A percentile compares a stretch with the other conserved stretches of the same genome.
phyloP scores from a whole-genome alignment of 2,888 invertebrate genomes.

The Alviniconcha strummeri region DNA sequence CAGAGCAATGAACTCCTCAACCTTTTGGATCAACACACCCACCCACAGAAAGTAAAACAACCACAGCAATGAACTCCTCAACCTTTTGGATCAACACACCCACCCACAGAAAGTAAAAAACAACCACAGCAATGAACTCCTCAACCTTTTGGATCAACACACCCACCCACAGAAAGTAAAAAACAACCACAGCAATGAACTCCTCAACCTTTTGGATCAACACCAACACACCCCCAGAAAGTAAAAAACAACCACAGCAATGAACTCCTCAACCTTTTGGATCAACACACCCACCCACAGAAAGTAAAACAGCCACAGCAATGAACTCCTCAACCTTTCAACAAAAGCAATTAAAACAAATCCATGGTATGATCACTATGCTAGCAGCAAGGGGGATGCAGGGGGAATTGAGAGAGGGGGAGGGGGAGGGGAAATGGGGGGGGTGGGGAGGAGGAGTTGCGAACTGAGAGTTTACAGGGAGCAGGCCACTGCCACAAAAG shows the following conservation, averaged over 20 bases:
- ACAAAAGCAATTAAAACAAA: neutral
- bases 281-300: neutral
- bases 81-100: neutral
- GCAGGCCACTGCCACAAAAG: no score
- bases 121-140: slow-evolving; percentile 84
- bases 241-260: slow-evolving; percentile 80
- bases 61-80: neutral
- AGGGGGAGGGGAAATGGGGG: no score
- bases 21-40: neutral
- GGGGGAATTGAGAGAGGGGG: no score
- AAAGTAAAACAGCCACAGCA: neutral
- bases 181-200: neutral
- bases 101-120: neutral
- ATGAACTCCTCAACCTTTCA: neutral
- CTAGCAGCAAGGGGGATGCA: no score
- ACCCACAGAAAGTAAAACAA: neutral
- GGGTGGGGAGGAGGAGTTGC: no score
- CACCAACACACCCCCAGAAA: neutral
- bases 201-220: neutral
- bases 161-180: neutral
- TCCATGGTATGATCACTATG: no score
- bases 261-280: slow-evolving; percentile 80
- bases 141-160: slow-evolving; percentile 75
- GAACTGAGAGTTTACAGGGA: no score
- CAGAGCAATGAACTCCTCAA: neutral